Evolutionary conservation across 2,888 invertebrate genomes (phyloP), one percentile per base, ranked within the genome.

Genomic region (Andrena bucephala): DNA sequence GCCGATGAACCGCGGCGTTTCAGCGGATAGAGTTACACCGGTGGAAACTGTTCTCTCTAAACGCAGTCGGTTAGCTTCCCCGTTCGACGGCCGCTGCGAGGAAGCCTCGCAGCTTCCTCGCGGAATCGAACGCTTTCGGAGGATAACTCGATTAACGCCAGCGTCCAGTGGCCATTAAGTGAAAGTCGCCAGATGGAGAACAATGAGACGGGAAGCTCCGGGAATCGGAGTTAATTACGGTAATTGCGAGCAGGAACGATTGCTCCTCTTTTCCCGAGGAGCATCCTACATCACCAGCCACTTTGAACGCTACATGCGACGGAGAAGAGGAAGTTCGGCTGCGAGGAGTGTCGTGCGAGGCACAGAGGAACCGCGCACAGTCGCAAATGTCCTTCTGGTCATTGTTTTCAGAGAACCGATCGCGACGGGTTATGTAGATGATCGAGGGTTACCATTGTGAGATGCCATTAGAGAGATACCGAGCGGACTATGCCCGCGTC

Each of bases 401-500:
- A 42, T 48, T 78, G 67, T 52, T 77, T 65, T 13, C 62, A 20
- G 62, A 42, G 24, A 48, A 62, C 1, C 65, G 50, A 42, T 24
- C 31, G 73, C 31, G 73, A 79, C 81, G n/a, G 79, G 74, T 67
- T 70, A 74, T 60, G 81, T 31, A 50, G 54, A 81, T 48, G 52
- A 71, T 24, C 29, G 29, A 48, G 7, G 57, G 29, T 27, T 29
- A 50, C 10, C 31, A 36, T 60, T 20, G 68, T 50, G 24, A 3
- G 54, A 27, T 36, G 69, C 52, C 3, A 70, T 68, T 77, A 82
- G 50, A 62, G 52, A 77, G 77, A 74, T 62, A 75, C 68, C 70
- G 36, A 5, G 52, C 20, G 79, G 31, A 48, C 42, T 24, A 24
- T 10, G 36, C 16, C 52, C 71, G 74, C 52, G 77, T 48, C 13